Evolutionary conservation across 2,888 invertebrate species (phyloP).

Genomic region (Orchestes rusci): DNA sequence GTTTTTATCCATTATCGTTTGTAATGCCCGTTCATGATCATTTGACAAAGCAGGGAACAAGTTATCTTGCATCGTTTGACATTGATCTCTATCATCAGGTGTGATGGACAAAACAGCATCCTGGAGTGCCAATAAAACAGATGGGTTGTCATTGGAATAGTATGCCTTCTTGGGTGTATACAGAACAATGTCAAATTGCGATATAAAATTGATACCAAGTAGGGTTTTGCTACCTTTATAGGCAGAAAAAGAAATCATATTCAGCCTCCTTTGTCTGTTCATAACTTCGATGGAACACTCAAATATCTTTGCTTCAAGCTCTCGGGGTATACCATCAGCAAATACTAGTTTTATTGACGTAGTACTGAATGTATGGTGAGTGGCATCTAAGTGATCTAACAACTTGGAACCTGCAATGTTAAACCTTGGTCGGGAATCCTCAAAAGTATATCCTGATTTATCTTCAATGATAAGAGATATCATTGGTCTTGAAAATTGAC

Average conservation of each 20-base stretch:
- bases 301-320: constrained; percentile 4
- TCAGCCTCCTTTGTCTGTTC: background rate
- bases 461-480: constrained; percentile 3
- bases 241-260: constrained; percentile 7
- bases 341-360: constrained; percentile 3
- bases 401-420: constrained; percentile 4
- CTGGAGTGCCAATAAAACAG: background rate
- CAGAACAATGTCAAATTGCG: constrained; percentile 1
- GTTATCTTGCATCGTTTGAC: background rate
- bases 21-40: background rate
- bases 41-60: background rate
- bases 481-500: constrained; percentile 1
- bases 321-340: constrained; percentile 5
- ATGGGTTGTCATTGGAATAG: constrained; percentile 4
- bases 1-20: background rate
- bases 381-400: constrained; percentile 1
- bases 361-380: constrained; percentile 2
- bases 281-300: constrained; percentile 4
- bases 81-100: background rate
- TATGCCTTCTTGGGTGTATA: constrained; percentile 4
- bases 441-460: constrained; percentile 5
- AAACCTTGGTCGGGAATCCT: constrained; percentile 2
- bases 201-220: constrained; percentile 5
- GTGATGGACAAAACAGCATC: background rate
- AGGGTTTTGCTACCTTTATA: constrained; percentile 4